These are phyloP conservation scores for Clupea harengus DNA, from an alignment of 2,113 vertebrate genomes.

Conservation along the genomic window DNA sequence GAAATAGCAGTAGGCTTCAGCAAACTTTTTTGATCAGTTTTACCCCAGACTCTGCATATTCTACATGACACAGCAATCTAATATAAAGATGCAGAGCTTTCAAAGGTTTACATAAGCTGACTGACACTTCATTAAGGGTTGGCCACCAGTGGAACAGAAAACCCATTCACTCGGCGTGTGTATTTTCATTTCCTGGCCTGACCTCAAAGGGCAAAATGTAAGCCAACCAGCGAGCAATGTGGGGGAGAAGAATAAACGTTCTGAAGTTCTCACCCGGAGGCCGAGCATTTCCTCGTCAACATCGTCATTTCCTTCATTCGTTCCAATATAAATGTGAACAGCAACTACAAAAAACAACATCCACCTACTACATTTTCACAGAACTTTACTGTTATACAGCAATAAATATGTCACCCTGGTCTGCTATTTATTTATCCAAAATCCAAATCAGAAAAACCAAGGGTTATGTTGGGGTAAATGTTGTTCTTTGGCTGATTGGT, in stretches of 20 bases:
- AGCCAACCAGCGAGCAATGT: not conserved
- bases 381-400: not conserved
- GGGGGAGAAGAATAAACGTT: not conserved
- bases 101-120: not conserved
- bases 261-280: conserved; percentile 4
- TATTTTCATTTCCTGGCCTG: conserved; percentile 13
- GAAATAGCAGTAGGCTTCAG: not conserved
- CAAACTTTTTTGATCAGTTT: not conserved
- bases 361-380: not conserved
- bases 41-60: not conserved
- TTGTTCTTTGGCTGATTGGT: not conserved
- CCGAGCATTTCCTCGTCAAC: conserved; percentile 33
- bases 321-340: not conserved
- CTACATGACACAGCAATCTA: not conserved
- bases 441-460: not conserved
- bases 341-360: not conserved
- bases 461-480: not conserved
- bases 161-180: not conserved
- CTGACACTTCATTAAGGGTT: not conserved
- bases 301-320: not conserved
- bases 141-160: not conserved
- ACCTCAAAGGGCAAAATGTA: not conserved
- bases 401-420: not conserved
- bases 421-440: not conserved
- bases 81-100: not conserved